Percentiles rank a stretch among this genome's conserved stretches.
phyloP scores from a whole-genome alignment of 2,113 vertebrate genomes.

The Dromiciops gliroides region DNA sequence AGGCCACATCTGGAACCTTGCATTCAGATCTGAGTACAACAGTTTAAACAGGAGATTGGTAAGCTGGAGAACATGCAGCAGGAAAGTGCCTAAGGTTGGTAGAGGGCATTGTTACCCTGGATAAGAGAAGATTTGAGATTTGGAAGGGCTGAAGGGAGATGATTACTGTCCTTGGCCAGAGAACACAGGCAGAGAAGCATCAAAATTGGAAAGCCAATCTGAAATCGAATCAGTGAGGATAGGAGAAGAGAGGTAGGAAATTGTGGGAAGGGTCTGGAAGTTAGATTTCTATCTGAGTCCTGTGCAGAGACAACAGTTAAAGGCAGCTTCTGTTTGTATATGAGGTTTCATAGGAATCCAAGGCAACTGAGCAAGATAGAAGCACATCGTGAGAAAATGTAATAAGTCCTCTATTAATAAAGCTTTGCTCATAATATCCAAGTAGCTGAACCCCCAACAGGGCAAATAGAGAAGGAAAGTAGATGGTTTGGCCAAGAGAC shows the following conservation, averaged over 20 bases:
- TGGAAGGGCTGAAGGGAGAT: not conserved
- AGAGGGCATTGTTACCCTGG: accelerated
- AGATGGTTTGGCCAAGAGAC: not conserved
- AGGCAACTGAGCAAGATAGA: not conserved
- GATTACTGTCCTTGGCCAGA: not conserved
- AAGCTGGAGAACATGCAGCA: not conserved
- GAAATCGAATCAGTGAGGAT: not conserved
- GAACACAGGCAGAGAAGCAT: not conserved
- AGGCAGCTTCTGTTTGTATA: not conserved
- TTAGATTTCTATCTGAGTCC: not conserved
- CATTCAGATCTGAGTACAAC: not conserved
- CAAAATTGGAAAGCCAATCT: not conserved
- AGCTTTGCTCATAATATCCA: not conserved
- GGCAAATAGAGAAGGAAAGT: not conserved
- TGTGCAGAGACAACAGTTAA: not conserved
- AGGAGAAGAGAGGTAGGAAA: not conserved
- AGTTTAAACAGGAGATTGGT: not conserved
- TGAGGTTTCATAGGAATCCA: not conserved
- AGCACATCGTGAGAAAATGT: not conserved
- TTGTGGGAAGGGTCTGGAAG: not conserved
- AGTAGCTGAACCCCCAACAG: not conserved
- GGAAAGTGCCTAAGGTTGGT: not conserved
- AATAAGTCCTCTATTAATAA: not conserved
- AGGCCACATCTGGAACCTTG: not conserved
- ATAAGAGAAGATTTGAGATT: not conserved